Conservation (phyloP, 2,888 invertebrate species). For the Encarsia formosa region DNA sequence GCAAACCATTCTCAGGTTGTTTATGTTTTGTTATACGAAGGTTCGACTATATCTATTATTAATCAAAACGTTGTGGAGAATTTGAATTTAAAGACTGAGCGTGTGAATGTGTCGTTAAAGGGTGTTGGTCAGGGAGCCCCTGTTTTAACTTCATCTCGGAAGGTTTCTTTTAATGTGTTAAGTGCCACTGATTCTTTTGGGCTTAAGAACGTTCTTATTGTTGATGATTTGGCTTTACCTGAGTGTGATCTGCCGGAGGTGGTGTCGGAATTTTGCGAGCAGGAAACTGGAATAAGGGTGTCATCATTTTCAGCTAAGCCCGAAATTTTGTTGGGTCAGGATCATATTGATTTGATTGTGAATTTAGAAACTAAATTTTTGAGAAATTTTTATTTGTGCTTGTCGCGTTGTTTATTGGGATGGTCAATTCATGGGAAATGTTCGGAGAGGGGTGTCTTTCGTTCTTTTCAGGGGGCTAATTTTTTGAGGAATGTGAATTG, state of each 20-base stretch:
- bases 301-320: background rate
- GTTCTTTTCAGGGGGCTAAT: too few relatives aligned
- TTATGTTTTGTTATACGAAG: conserved; percentile 8
- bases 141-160: background rate
- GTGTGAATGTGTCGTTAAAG: too few relatives aligned
- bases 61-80: background rate
- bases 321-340: background rate
- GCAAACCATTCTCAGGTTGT: background rate
- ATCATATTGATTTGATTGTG: background rate
- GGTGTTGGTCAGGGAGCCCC: background rate
- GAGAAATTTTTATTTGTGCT: too few relatives aligned
- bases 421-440: background rate
- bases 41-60: background rate
- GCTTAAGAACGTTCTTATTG: background rate
- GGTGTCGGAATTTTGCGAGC: background rate
- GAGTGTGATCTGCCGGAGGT: background rate
- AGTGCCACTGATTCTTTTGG: background rate
- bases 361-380: background rate
- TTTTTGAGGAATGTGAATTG: too few relatives aligned
- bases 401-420: too few relatives aligned
- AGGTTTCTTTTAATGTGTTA: background rate
- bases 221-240: background rate
- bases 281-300: background rate
- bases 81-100: too few relatives aligned
- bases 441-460: too few relatives aligned